Conservation (phyloP, 1,140 invertebrate species). For the Diorhabda carinulata region DNA sequence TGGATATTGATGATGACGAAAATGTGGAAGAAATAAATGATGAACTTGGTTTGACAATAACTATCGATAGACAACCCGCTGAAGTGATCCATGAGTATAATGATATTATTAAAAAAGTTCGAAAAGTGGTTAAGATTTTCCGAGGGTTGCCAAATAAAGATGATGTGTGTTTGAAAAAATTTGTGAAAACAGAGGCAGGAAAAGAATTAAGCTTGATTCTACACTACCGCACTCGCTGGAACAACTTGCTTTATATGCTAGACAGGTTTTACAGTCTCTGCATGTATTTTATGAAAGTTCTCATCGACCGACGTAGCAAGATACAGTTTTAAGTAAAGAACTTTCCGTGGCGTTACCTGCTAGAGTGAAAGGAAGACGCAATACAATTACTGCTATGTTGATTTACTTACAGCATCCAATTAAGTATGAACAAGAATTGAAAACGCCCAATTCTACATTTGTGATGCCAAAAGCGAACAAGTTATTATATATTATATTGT, state of each 20-base stretch:
- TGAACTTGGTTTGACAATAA: too few species aligned
- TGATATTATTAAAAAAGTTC: not conserved
- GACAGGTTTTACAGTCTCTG: not conserved
- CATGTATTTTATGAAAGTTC: too few species aligned
- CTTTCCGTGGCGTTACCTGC: too few species aligned
- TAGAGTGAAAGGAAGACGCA: too few species aligned
- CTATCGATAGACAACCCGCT: not conserved
- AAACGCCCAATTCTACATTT: too few species aligned
- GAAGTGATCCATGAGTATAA: not conserved
- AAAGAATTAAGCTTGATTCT: not conserved
- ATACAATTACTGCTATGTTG: too few species aligned
- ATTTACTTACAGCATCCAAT: not conserved
- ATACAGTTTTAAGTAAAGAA: too few species aligned
- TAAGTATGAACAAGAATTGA: too few species aligned
- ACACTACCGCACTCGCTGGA: not conserved
- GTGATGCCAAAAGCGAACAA: not conserved
- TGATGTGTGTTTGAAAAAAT: not conserved
- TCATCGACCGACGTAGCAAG: too few species aligned
- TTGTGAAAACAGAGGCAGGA: not conserved
- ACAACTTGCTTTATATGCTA: not conserved
- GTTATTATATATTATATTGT: not conserved
- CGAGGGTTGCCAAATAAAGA: not conserved
- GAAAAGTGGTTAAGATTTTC: not conserved
- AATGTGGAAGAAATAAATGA: too few species aligned
- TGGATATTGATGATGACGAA: too few species aligned